Base-by-base conservation (phyloP, 92 coral and sea anemone species). In the Parazoanthus darwini region DNA sequence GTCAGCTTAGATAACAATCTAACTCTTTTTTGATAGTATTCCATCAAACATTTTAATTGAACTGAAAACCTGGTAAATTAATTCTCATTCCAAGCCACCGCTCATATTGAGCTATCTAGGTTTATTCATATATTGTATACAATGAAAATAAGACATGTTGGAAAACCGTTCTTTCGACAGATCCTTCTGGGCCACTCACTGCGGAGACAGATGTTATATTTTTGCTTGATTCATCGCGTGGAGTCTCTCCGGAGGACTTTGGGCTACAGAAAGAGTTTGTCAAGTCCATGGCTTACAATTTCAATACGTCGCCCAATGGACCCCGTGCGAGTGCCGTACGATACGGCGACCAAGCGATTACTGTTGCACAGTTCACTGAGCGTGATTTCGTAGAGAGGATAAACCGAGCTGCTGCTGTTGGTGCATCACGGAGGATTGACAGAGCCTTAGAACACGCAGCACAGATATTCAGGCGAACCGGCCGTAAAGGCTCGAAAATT, bases 401-500 rank as follows among this genome's bases (percentile, higher is more conserved):
- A 16, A 48, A 68, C 6, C 44, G 77, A 83, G 78, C 87, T 2
- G 14, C 67, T 8, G 65, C 65, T 15, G 87, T 83, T 68, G 78
- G 87, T 44, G 46, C 78, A 83, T 65, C 87, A 20, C 87, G 87
- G 37, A 70, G 87, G 51, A 70, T 83, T 7, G 87, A 83, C 25
- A 44, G 54, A 68, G 78, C 87, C 42, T 44, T 83, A 35, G 78
- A 83, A 46, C 51, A 83, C 50, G 87, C 87, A 43, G 87, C 87
- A 33, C 65, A 70, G 65, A 51, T 83, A 25, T 83, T 68, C 15
- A 44, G 66, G 71, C 39, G 78, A 68, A 89, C 90, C 26, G 86
- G 93, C 56, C 88, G 90, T 8, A 86, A 89, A 73, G 93, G 90
- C 38, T 87, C 93, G 1, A 91, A 91, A 84, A 71, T 91, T 81